Percentiles rank a stretch among this genome's conserved stretches.
phyloP scores from a whole-genome alignment of 2,113 vertebrate genomes.

The Isurus oxyrinchus region DNA sequence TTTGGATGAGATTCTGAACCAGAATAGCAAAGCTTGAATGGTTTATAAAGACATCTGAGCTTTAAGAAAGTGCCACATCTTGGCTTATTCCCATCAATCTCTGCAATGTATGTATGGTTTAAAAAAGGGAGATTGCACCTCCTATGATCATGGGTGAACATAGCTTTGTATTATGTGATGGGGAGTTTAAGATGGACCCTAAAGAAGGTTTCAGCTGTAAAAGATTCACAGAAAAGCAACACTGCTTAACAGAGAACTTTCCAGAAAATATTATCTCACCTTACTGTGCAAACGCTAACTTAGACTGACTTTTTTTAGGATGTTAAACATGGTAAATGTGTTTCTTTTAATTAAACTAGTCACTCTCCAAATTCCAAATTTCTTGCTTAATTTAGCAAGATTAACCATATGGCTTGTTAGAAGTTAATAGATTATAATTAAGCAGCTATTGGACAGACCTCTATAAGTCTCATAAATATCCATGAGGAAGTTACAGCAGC shows the following conservation, averaged over 20 bases:
- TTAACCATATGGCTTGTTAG: neutral
- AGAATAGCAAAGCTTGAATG: constrained; percentile 14
- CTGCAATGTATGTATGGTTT: neutral
- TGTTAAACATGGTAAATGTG: neutral
- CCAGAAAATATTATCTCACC: neutral
- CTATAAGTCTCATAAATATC: neutral
- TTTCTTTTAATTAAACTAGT: neutral
- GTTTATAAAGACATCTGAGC: constrained; percentile 3
- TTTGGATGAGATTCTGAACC: constrained; percentile 8
- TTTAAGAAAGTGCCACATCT: neutral
- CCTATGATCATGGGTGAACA: neutral
- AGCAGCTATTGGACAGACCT: neutral
- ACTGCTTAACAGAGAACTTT: neutral
- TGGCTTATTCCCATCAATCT: neutral
- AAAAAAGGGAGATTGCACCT: neutral
- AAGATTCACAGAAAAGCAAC: neutral
- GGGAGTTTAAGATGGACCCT: neutral
- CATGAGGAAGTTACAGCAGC: neutral
- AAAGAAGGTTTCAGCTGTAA: neutral
- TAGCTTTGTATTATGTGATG: neutral
- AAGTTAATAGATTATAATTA: neutral
- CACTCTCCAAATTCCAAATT: neutral
- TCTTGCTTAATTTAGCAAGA: neutral
- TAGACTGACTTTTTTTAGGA: neutral
- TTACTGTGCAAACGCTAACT: neutral